Percentiles rank a stretch among this genome's conserved stretches.
Conservation (phyloP, 37 sponge, comb jelly and placozoan species). For the Halisarca cf. caerulea region DNA sequence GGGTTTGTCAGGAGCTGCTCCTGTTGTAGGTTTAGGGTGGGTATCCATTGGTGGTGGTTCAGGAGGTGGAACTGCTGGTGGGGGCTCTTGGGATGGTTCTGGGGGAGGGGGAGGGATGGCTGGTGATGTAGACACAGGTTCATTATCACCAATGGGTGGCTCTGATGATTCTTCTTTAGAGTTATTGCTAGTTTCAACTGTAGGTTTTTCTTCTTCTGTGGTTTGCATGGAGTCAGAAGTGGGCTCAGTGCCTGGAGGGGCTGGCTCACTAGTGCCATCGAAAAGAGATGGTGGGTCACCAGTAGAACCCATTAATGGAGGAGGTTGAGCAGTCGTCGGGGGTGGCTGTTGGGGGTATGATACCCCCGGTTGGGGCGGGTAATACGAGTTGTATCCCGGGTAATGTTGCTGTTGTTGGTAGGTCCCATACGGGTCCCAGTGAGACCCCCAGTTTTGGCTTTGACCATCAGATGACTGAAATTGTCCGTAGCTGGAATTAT, state of each 20-base stretch:
- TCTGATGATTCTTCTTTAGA: too few species aligned
- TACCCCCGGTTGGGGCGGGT: background rate
- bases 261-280: background rate
- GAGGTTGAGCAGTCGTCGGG: background rate
- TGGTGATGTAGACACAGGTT: background rate
- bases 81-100: background rate
- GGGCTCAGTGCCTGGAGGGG: background rate
- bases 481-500: constrained; percentile 1
- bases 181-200: too few species aligned
- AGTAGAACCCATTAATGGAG: background rate
- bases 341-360: background rate
- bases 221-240: too few species aligned
- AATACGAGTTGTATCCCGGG: background rate
- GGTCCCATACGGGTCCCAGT: background rate
- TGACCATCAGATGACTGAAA: constrained; percentile 1
- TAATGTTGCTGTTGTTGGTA: constrained; percentile 1
- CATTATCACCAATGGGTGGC: background rate
- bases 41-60: background rate
- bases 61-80: background rate
- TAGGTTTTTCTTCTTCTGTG: too few species aligned
- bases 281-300: background rate
- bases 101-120: background rate
- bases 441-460: background rate
- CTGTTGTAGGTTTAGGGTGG: background rate
- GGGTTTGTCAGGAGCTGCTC: background rate